These are phyloP conservation scores for Pentamera pediparva DNA, from an alignment of 53 echinoderm and acorn worm genomes.

Conservation along the genomic window DNA sequence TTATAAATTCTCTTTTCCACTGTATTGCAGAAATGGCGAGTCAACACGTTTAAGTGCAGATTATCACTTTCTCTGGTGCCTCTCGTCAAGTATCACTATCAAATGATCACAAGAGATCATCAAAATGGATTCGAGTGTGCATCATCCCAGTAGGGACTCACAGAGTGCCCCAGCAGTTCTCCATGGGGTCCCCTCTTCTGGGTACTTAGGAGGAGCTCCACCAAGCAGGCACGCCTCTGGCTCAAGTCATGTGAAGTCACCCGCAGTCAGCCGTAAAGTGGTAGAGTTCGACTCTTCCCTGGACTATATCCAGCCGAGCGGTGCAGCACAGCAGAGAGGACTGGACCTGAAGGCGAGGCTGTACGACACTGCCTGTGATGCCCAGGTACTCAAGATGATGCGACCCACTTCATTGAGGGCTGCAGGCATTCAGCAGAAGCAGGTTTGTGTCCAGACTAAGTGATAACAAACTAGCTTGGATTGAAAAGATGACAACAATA, in stretches of 20 bases:
- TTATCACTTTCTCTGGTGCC: too few relatives aligned
- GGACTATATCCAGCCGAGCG: constrained; percentile 67
- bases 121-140: too few relatives aligned
- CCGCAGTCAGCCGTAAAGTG: constrained; percentile 46
- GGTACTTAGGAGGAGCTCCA: constrained; percentile 19
- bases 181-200: constrained; percentile 23
- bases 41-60: too few relatives aligned
- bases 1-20: too few relatives aligned
- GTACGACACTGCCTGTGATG: constrained; percentile 89
- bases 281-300: constrained; percentile 60
- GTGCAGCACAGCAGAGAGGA: constrained; percentile 64
- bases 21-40: too few relatives aligned
- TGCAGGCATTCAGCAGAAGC: background rate
- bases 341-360: constrained; percentile 90
- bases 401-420: background rate
- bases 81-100: too few relatives aligned
- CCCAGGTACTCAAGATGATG: constrained; percentile 76
- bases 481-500: background rate
- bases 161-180: constrained; percentile 76
- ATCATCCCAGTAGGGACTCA: too few relatives aligned
- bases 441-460: background rate
- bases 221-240: background rate
- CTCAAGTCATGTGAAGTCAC: background rate
- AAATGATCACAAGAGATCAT: too few relatives aligned
- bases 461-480: background rate